These are phyloP conservation scores for Phortica magna DNA, from an alignment of 2,888 invertebrate genomes.

Conservation along the genomic window DNA sequence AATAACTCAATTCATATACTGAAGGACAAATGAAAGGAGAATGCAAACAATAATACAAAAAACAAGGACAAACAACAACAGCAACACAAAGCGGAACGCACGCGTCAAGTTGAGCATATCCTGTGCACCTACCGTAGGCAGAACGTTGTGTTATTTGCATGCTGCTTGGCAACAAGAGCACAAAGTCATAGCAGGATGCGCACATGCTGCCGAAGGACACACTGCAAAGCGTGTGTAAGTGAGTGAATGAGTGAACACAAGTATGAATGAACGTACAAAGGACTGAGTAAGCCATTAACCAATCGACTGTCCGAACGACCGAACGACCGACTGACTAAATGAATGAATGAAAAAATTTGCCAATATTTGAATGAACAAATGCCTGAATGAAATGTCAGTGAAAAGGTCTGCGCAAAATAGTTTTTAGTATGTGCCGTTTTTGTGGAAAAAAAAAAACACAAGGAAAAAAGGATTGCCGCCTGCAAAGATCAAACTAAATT, in stretches of 20 bases:
- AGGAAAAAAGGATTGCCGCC: neutral
- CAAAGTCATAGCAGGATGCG: constrained; percentile 6
- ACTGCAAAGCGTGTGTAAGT: neutral
- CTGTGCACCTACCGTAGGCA: neutral
- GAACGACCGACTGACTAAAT: neutral
- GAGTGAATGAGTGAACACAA: neutral
- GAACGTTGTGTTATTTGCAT: neutral
- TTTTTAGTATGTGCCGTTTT: neutral
- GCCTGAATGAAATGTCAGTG: neutral
- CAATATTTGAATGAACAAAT: constrained; percentile 6
- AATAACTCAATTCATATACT: constrained; percentile 11
- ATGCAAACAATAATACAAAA: neutral
- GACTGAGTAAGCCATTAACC: neutral
- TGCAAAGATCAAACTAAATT: neutral
- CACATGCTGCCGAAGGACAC: constrained; percentile 9
- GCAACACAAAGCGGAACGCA: neutral
- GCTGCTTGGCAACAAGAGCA: neutral
- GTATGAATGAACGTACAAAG: neutral
- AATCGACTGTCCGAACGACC: neutral
- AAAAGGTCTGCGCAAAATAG: constrained; percentile 2
- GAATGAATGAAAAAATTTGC: constrained; percentile 1
- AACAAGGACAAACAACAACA: neutral
- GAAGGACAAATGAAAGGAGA: constrained; percentile 1
- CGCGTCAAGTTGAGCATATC: constrained; percentile 17
- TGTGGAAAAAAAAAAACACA: neutral